Conservation (phyloP, 2,888 invertebrate genomes). For the Phengaris alcon region DNA sequence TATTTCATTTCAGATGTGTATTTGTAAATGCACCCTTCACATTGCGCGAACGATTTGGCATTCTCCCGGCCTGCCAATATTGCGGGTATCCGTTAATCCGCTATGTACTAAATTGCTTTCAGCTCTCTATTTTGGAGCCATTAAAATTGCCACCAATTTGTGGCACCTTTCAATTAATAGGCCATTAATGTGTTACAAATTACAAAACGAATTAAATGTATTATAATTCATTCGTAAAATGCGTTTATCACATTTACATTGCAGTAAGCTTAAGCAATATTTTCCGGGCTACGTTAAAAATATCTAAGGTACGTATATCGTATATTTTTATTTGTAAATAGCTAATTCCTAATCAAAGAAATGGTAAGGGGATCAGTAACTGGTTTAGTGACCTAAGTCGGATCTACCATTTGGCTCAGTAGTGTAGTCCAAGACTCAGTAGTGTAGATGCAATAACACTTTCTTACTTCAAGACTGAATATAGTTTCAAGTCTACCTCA, state of each 20-base stretch:
- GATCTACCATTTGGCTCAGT: too few species aligned
- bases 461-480: not conserved
- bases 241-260: not conserved
- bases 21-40: slow-evolving; percentile 25
- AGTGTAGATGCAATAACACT: not conserved
- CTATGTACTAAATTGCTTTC: slow-evolving; percentile 39
- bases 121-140: slow-evolving; percentile 28
- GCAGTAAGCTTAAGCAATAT: not conserved
- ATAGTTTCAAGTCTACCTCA: not conserved
- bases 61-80: slow-evolving; percentile 44
- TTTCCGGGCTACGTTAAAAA: not conserved
- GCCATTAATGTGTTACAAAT: not conserved
- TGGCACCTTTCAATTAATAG: slow-evolving; percentile 22
- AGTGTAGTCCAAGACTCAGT: too few species aligned
- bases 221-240: not conserved
- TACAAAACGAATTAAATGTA: not conserved
- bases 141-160: slow-evolving; percentile 28
- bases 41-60: slow-evolving; percentile 17
- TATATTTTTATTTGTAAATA: too few species aligned
- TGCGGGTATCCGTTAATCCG: slow-evolving; percentile 48
- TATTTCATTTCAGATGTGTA: slow-evolving; percentile 6
- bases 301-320: too few species aligned
- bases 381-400: too few species aligned
- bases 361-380: too few species aligned
- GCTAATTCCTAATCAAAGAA: too few species aligned